Percentiles rank a stretch among this genome's conserved stretches.
Evolutionary conservation across 2,797 vertebrate species (phyloP).

Genomic region (Emydoidea blandingii): DNA sequence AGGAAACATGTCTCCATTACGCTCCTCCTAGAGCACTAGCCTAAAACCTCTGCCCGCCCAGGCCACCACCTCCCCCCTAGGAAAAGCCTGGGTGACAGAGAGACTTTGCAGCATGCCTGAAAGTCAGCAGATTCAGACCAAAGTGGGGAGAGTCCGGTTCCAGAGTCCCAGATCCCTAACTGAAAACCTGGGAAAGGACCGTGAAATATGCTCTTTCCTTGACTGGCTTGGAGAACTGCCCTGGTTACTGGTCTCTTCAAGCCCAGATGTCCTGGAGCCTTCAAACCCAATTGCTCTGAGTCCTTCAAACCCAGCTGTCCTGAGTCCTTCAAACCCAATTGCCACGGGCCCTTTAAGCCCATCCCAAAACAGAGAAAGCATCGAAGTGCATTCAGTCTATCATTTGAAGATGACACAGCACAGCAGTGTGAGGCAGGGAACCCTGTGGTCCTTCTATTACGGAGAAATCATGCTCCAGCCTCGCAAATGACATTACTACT

Average conservation of each 20-base stretch:
- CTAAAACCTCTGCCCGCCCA: background rate
- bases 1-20: background rate
- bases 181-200: background rate
- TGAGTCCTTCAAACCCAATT: accelerated
- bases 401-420: background rate
- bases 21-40: no score
- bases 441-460: conserved; percentile 66
- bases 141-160: background rate
- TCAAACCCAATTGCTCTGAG: accelerated
- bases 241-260: background rate
- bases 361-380: background rate
- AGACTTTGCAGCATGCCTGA: background rate
- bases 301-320: accelerated
- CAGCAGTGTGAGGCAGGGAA: conserved; percentile 19
- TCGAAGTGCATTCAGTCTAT: background rate
- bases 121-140: background rate
- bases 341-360: background rate
- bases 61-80: background rate
- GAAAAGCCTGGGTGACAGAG: background rate
- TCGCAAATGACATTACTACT: conserved; percentile 52
- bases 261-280: background rate
- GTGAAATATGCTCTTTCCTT: background rate
- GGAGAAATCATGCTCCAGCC: conserved; percentile 56
- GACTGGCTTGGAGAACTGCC: background rate
- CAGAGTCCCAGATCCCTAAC: background rate